A percentile compares a stretch with the other conserved stretches of the same genome.
These are phyloP conservation scores for Clarias gariepinus DNA, from an alignment of 2,113 vertebrate genomes.

Conservation along the genomic window DNA sequence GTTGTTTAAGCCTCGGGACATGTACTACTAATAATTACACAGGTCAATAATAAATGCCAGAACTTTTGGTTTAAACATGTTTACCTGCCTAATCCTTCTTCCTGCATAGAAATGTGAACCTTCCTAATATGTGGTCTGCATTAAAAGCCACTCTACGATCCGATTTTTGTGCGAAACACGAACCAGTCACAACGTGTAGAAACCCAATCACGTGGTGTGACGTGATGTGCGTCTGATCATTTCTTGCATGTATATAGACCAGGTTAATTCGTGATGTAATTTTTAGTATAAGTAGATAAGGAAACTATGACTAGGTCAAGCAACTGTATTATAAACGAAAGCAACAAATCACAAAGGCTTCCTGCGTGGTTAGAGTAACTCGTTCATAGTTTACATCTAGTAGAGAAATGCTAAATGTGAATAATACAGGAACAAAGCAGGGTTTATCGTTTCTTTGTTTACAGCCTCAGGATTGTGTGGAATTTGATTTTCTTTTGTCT, in stretches of 20 bases:
- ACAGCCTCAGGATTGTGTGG: conserved; percentile 51
- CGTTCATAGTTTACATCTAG: conserved; percentile 64
- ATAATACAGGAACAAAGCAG: conserved; percentile 50
- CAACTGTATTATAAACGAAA: conserved; percentile 42
- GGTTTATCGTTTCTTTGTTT: conserved; percentile 58
- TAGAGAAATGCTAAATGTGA: conserved; percentile 62
- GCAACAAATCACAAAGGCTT: conserved; percentile 80
- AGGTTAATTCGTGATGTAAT: conserved; percentile 18
- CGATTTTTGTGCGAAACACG: neutral
- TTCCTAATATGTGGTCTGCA: neutral
- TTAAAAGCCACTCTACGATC: neutral
- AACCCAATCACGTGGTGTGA: conserved; percentile 7
- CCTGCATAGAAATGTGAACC: conserved; percentile 8
- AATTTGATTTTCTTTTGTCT: conserved; percentile 44
- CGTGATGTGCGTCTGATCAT: conserved; percentile 2
- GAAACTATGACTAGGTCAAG: conserved; percentile 55
- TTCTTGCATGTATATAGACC: conserved; percentile 35
- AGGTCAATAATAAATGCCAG: conserved; percentile 33
- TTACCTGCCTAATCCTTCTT: conserved; percentile 25
- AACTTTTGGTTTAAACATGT: conserved; percentile 5
- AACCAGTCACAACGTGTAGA: neutral
- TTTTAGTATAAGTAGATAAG: conserved; percentile 36
- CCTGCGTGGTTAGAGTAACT: conserved; percentile 63
- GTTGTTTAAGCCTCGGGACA: conserved; percentile 5
- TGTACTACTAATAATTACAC: conserved; percentile 34